Evolutionary conservation across 1,140 invertebrate genomes (phyloP).

Genomic region (Nasonia longicornis): DNA sequence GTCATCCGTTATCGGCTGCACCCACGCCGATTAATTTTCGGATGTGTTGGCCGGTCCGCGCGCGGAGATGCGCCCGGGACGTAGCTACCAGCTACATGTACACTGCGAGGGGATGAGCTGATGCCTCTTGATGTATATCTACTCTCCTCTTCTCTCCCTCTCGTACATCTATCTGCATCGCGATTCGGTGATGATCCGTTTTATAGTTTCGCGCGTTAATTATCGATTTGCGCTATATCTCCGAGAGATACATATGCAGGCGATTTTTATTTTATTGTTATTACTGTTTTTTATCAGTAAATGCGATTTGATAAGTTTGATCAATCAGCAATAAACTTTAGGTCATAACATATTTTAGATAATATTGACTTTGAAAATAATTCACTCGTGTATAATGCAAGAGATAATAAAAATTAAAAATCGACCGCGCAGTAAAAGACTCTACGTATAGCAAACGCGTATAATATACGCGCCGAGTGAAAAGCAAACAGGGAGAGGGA

Average conservation of each 20-base stretch:
- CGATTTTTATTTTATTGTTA: too few relatives aligned
- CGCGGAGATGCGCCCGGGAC: not conserved
- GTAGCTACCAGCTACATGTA: not conserved
- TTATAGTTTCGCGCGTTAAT: constrained; percentile 50
- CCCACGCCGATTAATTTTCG: constrained; percentile 62
- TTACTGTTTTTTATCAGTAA: too few relatives aligned
- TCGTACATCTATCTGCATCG: not conserved
- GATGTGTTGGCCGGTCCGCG: constrained; percentile 38
- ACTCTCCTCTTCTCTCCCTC: constrained; percentile 27
- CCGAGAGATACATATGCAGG: too few relatives aligned
- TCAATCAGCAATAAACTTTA: too few relatives aligned
- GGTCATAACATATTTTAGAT: too few relatives aligned
- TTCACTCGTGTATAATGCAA: too few relatives aligned
- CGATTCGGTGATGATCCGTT: constrained; percentile 54
- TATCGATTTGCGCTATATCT: constrained; percentile 44
- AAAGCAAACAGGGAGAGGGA: not conserved
- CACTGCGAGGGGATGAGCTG: constrained; percentile 24
- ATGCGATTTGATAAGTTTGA: too few relatives aligned
- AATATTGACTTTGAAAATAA: too few relatives aligned
- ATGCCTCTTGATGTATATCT: constrained; percentile 46
- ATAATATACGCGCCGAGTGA: not conserved
- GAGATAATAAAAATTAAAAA: too few relatives aligned
- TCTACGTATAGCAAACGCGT: not conserved
- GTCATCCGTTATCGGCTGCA: constrained; percentile 60
- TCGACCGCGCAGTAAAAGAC: too few relatives aligned